Conservation (phyloP, 2,797 vertebrate species). For the Anisognathus igniventris region DNA sequence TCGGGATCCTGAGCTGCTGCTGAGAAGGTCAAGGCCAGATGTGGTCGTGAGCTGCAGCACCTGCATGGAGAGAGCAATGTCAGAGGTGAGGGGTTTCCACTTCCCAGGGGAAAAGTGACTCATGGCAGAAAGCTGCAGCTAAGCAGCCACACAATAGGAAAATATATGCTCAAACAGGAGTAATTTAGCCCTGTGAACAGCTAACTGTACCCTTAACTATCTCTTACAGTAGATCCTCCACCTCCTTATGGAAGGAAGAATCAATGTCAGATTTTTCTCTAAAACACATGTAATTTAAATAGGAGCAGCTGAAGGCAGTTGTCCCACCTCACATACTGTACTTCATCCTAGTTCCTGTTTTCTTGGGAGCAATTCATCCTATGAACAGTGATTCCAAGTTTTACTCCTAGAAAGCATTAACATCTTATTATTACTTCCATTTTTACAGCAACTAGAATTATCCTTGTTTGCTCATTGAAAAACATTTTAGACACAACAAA, state of each 20-base stretch:
- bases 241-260: not conserved
- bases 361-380: not conserved
- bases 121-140: not conserved
- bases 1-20: fast-evolving
- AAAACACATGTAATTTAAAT: not conserved
- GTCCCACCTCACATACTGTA: not conserved
- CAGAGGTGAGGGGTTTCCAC: not conserved
- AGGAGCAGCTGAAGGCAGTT: not conserved
- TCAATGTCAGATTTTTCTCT: not conserved
- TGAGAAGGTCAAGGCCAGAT: not conserved
- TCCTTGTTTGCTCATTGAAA: not conserved
- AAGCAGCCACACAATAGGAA: not conserved
- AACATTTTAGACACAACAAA: not conserved
- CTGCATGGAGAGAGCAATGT: not conserved
- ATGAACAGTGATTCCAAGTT: not conserved
- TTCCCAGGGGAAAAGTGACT: not conserved
- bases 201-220: not conserved
- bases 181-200: not conserved
- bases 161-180: not conserved
- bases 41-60: not conserved
- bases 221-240: not conserved
- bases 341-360: not conserved
- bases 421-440: not conserved
- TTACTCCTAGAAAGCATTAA: not conserved
- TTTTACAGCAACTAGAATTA: not conserved